These are phyloP conservation scores for Protula sp. DNA, from an alignment of 2,888 invertebrate species.

Conservation along the genomic window DNA sequence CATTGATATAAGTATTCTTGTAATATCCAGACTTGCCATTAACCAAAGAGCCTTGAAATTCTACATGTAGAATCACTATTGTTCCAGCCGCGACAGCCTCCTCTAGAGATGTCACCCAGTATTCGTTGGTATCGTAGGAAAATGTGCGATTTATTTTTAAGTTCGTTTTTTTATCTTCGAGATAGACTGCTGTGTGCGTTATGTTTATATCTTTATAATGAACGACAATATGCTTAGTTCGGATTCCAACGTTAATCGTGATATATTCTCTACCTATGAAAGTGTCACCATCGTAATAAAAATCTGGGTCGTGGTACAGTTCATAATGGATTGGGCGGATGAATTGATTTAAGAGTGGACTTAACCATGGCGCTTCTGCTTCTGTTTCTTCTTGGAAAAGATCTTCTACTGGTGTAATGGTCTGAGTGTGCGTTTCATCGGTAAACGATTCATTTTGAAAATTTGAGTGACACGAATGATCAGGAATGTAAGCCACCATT, in stretches of 20 bases:
- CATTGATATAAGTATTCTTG: slow-evolving; percentile 61
- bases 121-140: slow-evolving; percentile 52
- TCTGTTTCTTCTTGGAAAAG: too few species aligned
- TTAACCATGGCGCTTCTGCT: slow-evolving; percentile 13
- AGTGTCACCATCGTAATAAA: slow-evolving; percentile 55
- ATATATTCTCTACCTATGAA: slow-evolving; percentile 61
- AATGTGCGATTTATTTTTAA: slow-evolving; percentile 31
- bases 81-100: slow-evolving; percentile 29
- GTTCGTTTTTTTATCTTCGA: slow-evolving; percentile 7
- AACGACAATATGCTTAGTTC: slow-evolving; percentile 55
- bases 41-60: slow-evolving; percentile 64
- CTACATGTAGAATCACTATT: slow-evolving; percentile 56
- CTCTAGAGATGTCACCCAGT: slow-evolving; percentile 52
- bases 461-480: too few species aligned
- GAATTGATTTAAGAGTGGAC: slow-evolving; percentile 60
- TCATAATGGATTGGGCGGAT: slow-evolving; percentile 66
- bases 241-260: slow-evolving; percentile 38
- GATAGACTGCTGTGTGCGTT: slow-evolving; percentile 47
- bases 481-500: too few species aligned
- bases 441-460: too few species aligned
- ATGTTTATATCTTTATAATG: slow-evolving; percentile 63
- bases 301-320: slow-evolving; percentile 64
- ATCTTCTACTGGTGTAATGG: too few species aligned
- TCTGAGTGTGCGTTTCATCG: too few species aligned
- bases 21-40: slow-evolving; percentile 71